Evolutionary conservation across 2,888 invertebrate species (phyloP), one percentile per base, ranked within the genome.

Genomic region (Apodemia zela): DNA sequence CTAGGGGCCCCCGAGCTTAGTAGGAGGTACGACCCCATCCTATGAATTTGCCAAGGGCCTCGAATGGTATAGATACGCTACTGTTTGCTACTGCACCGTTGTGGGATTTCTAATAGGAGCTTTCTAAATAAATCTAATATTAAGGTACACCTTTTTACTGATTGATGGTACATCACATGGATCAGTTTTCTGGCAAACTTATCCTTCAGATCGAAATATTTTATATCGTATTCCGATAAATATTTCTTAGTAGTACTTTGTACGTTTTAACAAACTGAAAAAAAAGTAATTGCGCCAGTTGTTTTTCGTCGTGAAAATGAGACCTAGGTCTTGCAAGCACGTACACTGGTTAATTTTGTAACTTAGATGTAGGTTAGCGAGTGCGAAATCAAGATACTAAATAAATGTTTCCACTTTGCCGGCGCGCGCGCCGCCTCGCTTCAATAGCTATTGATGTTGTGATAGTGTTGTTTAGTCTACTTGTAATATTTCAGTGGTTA

Each of bases 71-170:
- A n/a, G n/a, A n/a, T n/a, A n/a, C 4, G 25, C 25, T 4, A 25
- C 2, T 25, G 25, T 3, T 25, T 25, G 4, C 4, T 25, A 4
- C 25, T 97, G 57, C 98, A 98, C 81, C 93, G 97, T 72, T 98
- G 98, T 87, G 96, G 95, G 72, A 97, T 98, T 73, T 98, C 97
- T 87, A 97, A 97, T 87, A 93, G 97, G 66, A 97, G 97, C 29
- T 98, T 98, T 85, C 92, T 98, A 72, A 98, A 98, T 87, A 98
- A 98, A 88, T 97, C 97, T 78, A 98, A 98, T 84, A 98, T 98
- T 73, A 98, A 98, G 87, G 97, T 98, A 73, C 98, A 98, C 77
- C 93, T 98, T 71, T 93, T 97, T 78, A 97, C 97, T 65, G 5
- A 29, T 8, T 33, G 33, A 33, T 33, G 33, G 33, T 33, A 33